Evolutionary conservation across 2,888 invertebrate genomes (phyloP).

Genomic region (Clunio marinus): DNA sequence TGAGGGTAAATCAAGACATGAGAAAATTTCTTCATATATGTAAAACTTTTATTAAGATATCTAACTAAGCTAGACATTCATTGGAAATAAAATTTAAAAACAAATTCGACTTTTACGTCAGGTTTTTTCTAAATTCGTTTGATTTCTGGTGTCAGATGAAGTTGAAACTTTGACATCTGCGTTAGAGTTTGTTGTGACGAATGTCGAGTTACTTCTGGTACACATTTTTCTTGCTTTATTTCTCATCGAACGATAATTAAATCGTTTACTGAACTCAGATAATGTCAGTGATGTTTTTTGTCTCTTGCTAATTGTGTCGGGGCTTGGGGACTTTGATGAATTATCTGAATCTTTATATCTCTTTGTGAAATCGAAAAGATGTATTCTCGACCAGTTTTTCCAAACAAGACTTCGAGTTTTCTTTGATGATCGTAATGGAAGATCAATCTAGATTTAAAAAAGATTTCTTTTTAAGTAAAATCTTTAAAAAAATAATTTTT

Average conservation of each 20-base stretch:
- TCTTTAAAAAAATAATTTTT: neutral
- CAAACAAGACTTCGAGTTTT: conserved; percentile 26
- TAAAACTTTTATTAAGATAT: no score
- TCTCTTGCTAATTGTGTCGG: conserved; percentile 14
- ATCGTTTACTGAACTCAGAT: conserved; percentile 25
- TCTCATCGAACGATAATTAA: conserved; percentile 36
- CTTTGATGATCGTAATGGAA: neutral
- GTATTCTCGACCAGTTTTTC: conserved; percentile 29
- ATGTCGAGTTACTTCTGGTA: conserved; percentile 20
- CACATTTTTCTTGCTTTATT: conserved; percentile 31
- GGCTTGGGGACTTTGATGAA: neutral
- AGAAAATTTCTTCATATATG: no score
- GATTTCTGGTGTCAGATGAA: neutral
- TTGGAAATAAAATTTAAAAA: no score
- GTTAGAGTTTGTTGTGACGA: neutral
- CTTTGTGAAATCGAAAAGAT: conserved; percentile 26
- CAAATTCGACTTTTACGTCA: no score
- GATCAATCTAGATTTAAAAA: conserved; percentile 22
- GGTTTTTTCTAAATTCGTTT: no score
- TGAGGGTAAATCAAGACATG: no score
- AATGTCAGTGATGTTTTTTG: conserved; percentile 26
- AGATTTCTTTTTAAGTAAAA: neutral
- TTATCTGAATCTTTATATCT: conserved; percentile 21
- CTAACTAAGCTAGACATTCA: no score
- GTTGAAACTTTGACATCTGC: neutral